Conservation (phyloP, 1,140 invertebrate species). For the Acyrthosiphon pisum region DNA sequence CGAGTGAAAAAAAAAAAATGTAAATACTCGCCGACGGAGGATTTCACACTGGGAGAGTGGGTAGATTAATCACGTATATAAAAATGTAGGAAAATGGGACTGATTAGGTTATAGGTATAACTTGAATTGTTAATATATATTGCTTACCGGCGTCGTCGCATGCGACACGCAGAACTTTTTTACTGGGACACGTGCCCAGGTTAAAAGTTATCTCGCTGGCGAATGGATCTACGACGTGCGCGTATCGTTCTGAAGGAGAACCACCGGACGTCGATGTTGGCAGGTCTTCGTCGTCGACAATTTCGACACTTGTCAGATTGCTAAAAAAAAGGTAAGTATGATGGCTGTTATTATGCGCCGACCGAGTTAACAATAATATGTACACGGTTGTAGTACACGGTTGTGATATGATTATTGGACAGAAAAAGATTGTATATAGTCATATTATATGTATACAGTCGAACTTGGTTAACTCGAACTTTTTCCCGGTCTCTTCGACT, state of each 20-base stretch:
- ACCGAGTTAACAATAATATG: neutral
- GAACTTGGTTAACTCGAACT: too few species aligned
- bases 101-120: too few species aligned
- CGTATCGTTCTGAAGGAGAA: constrained; percentile 67
- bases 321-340: neutral
- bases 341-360: neutral
- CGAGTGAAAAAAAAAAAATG: neutral
- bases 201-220: constrained; percentile 82
- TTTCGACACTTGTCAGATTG: constrained; percentile 33
- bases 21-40: neutral
- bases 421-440: neutral
- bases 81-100: neutral
- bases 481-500: too few species aligned
- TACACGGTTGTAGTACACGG: neutral
- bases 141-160: constrained; percentile 77
- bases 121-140: too few species aligned
- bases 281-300: constrained; percentile 34
- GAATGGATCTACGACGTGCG: constrained; percentile 79
- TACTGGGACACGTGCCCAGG: constrained; percentile 75
- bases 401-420: neutral
- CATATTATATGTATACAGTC: neutral
- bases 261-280: neutral
- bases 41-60: neutral
- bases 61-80: neutral
- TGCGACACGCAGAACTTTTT: constrained; percentile 79